Evolutionary conservation across 1,140 invertebrate species (phyloP).

Genomic region (Zelostemma sp.): DNA sequence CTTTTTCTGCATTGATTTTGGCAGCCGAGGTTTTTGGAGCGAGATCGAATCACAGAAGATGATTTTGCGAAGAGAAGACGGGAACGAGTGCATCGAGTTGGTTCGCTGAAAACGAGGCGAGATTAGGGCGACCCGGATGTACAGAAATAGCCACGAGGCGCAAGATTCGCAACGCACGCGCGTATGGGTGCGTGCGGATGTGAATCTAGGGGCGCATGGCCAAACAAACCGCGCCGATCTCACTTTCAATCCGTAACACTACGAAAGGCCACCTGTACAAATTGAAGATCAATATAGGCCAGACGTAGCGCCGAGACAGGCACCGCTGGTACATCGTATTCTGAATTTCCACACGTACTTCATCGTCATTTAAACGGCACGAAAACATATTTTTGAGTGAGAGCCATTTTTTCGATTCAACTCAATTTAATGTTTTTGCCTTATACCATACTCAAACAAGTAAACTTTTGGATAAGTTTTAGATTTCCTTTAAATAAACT

Average conservation of each 20-base stretch:
- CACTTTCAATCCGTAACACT: constrained; percentile 56
- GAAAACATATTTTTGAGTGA: no score
- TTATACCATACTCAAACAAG: no score
- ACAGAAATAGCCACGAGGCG: constrained; percentile 56
- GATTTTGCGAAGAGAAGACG: not conserved
- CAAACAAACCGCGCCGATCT: constrained; percentile 57
- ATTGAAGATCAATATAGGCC: constrained; percentile 47
- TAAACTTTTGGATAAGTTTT: no score
- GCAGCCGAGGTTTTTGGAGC: no score
- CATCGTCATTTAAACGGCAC: no score
- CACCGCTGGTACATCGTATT: not conserved
- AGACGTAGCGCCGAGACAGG: no score
- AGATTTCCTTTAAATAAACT: no score
- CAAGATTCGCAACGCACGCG: constrained; percentile 50
- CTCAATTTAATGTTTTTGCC: no score
- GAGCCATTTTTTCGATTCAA: no score
- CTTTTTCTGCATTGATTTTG: no score
- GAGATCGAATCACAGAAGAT: no score
- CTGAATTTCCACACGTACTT: no score
- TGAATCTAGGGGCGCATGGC: constrained; percentile 44
- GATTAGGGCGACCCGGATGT: constrained; percentile 57
- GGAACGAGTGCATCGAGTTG: constrained; percentile 5
- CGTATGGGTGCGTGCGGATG: constrained; percentile 36
- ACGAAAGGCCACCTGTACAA: constrained; percentile 48
- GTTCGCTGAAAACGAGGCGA: constrained; percentile 27